phyloP scores from a whole-genome alignment of 2,888 invertebrate genomes.

The Kuschelorhynchus macadamiae region DNA sequence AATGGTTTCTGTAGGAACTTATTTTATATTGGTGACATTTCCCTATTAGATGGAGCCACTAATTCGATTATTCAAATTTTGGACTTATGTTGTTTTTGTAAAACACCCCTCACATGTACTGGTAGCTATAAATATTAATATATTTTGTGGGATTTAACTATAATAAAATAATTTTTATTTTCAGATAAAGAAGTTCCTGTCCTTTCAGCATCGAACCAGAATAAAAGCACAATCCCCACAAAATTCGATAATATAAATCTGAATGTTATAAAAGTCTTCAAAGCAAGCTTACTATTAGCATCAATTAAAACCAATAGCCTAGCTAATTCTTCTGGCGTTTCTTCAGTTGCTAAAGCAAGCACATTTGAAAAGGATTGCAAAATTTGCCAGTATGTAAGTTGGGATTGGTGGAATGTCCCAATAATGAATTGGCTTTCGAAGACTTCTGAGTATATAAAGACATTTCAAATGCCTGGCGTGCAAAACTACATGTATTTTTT shows the following conservation, averaged over 20 bases:
- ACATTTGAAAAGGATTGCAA: constrained; percentile 17
- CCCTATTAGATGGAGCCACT: no score
- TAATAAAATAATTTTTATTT: constrained; percentile 10
- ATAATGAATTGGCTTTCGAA: constrained; percentile 66
- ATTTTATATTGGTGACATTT: no score
- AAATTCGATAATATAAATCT: constrained; percentile 50
- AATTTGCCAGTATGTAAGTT: constrained; percentile 58
- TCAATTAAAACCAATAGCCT: constrained; percentile 54
- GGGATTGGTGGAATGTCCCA: constrained; percentile 68
- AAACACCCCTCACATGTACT: no score
- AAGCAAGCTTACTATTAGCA: constrained; percentile 65
- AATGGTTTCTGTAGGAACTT: no score
- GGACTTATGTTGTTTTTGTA: no score
- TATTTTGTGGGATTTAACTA: no score
- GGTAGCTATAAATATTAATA: no score
- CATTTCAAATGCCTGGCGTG: constrained; percentile 50
- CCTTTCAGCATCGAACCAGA: constrained; percentile 14
- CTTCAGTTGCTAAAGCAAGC: constrained; percentile 27
- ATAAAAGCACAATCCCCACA: background rate
- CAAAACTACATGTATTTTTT: constrained; percentile 52
- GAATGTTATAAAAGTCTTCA: constrained; percentile 63
- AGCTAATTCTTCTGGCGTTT: constrained; percentile 5
- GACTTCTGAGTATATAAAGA: constrained; percentile 58
- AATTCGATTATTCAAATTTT: no score
- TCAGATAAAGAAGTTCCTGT: background rate